phyloP scores from a whole-genome alignment of 2,797 vertebrate genomes.

The Pelochelys cantorii region DNA sequence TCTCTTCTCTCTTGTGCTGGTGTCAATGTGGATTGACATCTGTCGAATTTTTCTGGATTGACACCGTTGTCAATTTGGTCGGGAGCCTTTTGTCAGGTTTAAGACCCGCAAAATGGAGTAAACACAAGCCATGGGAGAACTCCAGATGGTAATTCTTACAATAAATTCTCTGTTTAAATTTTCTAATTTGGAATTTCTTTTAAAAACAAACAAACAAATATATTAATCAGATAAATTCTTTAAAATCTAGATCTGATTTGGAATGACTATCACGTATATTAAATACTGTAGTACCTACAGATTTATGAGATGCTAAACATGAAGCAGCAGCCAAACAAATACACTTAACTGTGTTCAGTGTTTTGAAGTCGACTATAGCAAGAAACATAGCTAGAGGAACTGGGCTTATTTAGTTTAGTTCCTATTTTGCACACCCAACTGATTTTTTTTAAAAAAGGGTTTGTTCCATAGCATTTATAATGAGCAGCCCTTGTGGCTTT shows the following conservation, averaged over 20 bases:
- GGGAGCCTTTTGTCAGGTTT: not conserved
- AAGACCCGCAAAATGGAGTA: not conserved
- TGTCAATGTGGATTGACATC: not conserved
- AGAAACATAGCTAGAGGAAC: slow-evolving; percentile 31
- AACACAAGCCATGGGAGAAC: not conserved
- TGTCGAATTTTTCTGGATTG: slow-evolving; percentile 12
- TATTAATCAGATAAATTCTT: slow-evolving; percentile 10
- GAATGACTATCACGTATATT: slow-evolving; percentile 46
- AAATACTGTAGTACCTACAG: slow-evolving; percentile 33
- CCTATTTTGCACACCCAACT: slow-evolving; percentile 14
- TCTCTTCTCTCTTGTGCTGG: not conserved
- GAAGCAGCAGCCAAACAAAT: not conserved
- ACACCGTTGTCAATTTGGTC: not conserved
- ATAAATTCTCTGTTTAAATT: not conserved
- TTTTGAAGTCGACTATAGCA: slow-evolving; percentile 23
- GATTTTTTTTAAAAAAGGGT: slow-evolving; percentile 41
- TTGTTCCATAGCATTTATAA: slow-evolving; percentile 57
- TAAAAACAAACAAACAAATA: slow-evolving; percentile 28
- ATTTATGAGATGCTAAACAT: slow-evolving; percentile 1
- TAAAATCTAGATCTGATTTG: slow-evolving; percentile 2
- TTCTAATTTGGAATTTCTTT: not conserved
- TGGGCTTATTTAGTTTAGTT: slow-evolving; percentile 31
- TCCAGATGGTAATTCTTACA: not conserved
- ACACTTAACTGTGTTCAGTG: slow-evolving; percentile 23
- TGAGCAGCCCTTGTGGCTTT: slow-evolving; percentile 37